These are phyloP conservation scores for Colletes latitarsis DNA, from an alignment of 1,140 invertebrate species.

Conservation along the genomic window DNA sequence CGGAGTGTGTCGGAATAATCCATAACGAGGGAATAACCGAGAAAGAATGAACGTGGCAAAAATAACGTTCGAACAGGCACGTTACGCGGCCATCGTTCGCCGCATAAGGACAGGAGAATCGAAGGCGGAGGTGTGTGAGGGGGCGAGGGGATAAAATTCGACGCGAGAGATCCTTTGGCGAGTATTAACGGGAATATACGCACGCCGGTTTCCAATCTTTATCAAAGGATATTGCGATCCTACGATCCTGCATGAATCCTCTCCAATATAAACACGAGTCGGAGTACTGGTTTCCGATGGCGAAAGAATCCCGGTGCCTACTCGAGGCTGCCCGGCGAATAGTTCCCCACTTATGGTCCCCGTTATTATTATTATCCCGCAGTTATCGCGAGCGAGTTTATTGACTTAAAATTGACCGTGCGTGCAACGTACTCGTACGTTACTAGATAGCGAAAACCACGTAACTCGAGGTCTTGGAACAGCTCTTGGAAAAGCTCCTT, in stretches of 20 bases:
- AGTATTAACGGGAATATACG: constrained; percentile 48
- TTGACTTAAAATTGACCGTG: constrained; percentile 37
- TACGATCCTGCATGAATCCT: constrained; percentile 4
- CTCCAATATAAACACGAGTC: constrained; percentile 7
- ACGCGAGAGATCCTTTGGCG: constrained; percentile 41
- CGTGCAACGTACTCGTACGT: constrained; percentile 30
- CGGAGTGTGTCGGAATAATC: background rate
- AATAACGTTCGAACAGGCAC: background rate
- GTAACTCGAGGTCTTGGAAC: background rate
- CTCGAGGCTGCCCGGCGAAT: background rate
- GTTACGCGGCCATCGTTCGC: constrained; percentile 23
- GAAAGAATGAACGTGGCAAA: background rate
- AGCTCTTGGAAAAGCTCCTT: too few species aligned
- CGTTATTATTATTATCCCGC: constrained; percentile 31
- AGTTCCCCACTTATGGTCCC: constrained; percentile 19
- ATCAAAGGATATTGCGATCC: constrained; percentile 34
- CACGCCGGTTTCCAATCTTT: constrained; percentile 42
- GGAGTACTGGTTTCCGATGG: background rate
- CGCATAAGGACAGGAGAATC: constrained; percentile 13
- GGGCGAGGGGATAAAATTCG: constrained; percentile 28
- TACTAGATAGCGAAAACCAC: constrained; percentile 10
- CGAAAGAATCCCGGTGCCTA: constrained; percentile 14
- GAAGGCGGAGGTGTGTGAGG: background rate
- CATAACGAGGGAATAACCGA: background rate
- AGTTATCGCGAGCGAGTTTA: constrained; percentile 38